phyloP scores from a whole-genome alignment of 2,888 invertebrate species.

The Himalopsyche kuldschensis region DNA sequence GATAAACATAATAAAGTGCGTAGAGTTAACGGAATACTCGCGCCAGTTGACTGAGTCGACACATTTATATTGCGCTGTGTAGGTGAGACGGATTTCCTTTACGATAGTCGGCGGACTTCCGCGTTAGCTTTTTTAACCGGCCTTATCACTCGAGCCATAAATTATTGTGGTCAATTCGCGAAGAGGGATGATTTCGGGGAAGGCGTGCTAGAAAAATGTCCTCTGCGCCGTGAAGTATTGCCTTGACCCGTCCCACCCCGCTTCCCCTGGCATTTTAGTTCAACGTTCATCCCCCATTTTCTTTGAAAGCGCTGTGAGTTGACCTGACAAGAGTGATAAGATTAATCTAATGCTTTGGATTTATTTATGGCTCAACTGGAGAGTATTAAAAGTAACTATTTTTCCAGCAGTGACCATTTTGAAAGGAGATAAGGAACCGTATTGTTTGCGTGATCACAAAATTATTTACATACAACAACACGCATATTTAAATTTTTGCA shows the following conservation, averaged over 20 bases:
- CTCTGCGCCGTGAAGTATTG: constrained; percentile 10
- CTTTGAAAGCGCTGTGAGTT: not conserved
- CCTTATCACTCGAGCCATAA: constrained; percentile 8
- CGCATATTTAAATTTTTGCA: no score
- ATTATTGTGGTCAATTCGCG: constrained; percentile 13
- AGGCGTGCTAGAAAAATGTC: constrained; percentile 11
- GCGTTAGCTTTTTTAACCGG: not conserved
- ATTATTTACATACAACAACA: no score
- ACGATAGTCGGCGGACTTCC: not conserved
- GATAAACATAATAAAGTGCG: no score
- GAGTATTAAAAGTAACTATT: no score
- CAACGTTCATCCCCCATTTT: not conserved
- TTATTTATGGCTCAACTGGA: not conserved
- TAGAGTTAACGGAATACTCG: no score
- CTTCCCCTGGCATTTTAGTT: not conserved
- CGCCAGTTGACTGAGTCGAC: not conserved
- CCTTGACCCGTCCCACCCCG: not conserved
- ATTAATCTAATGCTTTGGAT: constrained; percentile 1
- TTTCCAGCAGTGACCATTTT: no score
- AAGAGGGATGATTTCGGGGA: not conserved
- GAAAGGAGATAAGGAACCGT: no score
- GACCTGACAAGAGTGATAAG: constrained; percentile 9
- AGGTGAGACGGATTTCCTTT: not conserved
- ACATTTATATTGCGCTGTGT: not conserved
- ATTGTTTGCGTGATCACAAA: no score